Percentiles rank a stretch among this genome's conserved stretches.
Conservation (phyloP, 2,797 vertebrate genomes). For the Chaetophractus vellerosus region DNA sequence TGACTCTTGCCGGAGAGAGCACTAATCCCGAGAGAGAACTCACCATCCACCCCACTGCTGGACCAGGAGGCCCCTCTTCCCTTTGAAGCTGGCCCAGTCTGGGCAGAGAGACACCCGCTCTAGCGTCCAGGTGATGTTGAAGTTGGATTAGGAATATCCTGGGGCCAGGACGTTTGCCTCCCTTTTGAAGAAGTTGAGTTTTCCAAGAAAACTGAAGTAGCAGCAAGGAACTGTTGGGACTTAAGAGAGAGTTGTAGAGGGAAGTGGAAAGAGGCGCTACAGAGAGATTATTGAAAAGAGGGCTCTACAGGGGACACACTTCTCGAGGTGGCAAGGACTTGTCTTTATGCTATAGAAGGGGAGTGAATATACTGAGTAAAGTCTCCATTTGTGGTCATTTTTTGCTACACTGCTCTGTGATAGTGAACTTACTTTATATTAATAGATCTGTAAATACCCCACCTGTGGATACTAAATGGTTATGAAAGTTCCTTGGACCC, state of each 20-base stretch:
- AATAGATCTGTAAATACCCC: not conserved
- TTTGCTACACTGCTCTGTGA: not conserved
- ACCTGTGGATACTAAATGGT: not conserved
- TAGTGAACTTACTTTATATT: not conserved
- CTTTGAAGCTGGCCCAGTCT: not conserved
- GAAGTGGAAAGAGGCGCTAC: not conserved
- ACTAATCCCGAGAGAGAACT: not conserved
- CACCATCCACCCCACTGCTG: accelerated
- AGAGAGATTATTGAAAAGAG: not conserved
- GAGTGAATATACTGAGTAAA: not conserved
- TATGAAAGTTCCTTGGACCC: not conserved
- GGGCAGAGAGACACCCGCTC: not conserved
- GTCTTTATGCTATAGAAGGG: not conserved
- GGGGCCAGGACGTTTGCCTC: not conserved
- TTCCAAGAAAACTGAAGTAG: slow-evolving; percentile 24
- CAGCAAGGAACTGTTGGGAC: not conserved
- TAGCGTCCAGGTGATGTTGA: not conserved
- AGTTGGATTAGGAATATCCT: not conserved
- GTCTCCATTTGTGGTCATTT: not conserved
- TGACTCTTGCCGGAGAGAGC: not conserved
- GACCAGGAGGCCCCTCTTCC: not conserved
- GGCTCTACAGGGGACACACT: not conserved
- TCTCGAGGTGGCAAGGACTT: not conserved
- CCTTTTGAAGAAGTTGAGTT: not conserved
- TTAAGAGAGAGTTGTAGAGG: not conserved